Evolutionary conservation across 2,888 invertebrate species (phyloP), one percentile per base, ranked within the genome.

Genomic region (Amblyteles armatorius): DNA sequence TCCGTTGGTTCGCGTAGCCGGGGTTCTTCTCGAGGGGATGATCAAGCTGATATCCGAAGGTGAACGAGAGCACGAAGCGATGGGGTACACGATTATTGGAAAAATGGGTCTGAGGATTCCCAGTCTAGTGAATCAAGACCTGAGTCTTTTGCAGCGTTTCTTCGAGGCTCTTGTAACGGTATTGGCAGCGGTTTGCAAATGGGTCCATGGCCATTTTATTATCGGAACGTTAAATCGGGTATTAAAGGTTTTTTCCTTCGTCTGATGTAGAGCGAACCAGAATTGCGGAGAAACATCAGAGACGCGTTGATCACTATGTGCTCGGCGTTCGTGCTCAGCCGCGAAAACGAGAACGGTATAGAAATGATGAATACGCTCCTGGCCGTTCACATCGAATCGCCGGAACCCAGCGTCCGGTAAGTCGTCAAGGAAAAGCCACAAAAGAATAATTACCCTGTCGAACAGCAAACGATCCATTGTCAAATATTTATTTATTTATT

Each of bases 11-110:
- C 96, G 96, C 88, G 96, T 97, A 16, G 96, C 96, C 13, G 95
- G 95, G n/a, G 96, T 97, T n/a, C 95, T 97, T 87, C 94, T 97
- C 33, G 95, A 96, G 83, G 97, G 97, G 1, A 94, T 97, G 91
- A 94, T 96, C 85, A 97, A 97, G 93, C 94, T 97, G 11, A 95
- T 97, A 71, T 94, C 95, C 33, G 96, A 97, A 65, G 96, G 96
- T 48, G 95, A 96, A 85, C 94, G 94, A 0, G 95, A 95, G 90
- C 95, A 96, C 93, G 95, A 96, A 93, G 94, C 96, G 83, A 96
- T 97, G 93, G 97, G 97, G 0, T 97, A 97, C 91, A 95, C 96
- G 87, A 96, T 97, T 80, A 95, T 97, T 88, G 97, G 97, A 90
- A 95, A 95, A 93, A 94, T 97, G 22, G 96, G 95, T 0, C 95